Percentiles rank a stretch among this genome's conserved stretches.
These are phyloP conservation scores for Emydura subglobosa DNA, from an alignment of 2,113 vertebrate species.

Conservation along the genomic window DNA sequence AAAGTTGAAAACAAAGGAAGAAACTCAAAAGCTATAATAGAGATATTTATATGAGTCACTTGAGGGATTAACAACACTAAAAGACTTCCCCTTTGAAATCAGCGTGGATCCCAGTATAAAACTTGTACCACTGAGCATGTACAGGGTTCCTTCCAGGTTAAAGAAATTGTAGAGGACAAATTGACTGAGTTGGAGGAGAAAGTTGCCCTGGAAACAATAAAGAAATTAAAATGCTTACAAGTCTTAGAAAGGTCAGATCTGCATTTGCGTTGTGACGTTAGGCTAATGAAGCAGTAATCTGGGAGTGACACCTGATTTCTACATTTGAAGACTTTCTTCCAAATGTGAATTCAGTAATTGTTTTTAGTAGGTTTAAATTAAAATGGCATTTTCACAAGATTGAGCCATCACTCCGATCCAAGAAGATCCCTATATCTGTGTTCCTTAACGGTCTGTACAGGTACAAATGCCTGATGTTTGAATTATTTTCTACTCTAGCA, in stretches of 20 bases:
- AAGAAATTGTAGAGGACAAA: background rate
- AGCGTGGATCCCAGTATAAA: background rate
- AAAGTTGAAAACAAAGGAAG: background rate
- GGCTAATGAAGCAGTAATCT: background rate
- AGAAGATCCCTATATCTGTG: background rate
- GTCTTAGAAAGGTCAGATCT: background rate
- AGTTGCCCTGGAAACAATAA: background rate
- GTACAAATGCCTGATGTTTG: background rate
- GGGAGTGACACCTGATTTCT: background rate
- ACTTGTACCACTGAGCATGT: background rate
- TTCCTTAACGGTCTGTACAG: background rate
- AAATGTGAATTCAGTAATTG: background rate
- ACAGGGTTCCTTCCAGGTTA: background rate
- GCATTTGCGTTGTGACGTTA: background rate
- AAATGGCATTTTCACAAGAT: background rate
- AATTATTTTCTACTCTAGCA: background rate
- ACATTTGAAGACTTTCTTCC: background rate
- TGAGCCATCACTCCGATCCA: background rate
- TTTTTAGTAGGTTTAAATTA: background rate
- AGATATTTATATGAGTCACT: background rate
- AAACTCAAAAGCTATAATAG: background rate
- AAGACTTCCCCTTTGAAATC: background rate
- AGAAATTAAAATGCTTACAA: background rate
- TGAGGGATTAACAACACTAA: background rate
- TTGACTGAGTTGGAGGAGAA: background rate